Base-by-base conservation (phyloP, 2,888 invertebrate species). In the Scotopteryx bipunctaria region DNA sequence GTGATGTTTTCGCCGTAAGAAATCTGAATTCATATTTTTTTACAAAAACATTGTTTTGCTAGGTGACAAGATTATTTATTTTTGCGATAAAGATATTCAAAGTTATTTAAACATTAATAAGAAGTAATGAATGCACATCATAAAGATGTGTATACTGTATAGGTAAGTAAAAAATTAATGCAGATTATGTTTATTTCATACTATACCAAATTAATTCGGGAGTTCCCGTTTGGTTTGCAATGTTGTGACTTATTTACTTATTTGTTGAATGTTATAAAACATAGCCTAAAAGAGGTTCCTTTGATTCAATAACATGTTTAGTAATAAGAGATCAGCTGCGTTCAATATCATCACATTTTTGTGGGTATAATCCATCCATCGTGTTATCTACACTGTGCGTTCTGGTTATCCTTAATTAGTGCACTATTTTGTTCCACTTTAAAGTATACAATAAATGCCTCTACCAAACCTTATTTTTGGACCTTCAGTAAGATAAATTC, bases 401-500 rank as follows among this genome's bases (percentile, higher is more conserved):
- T 27, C 17, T 6, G 17, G 17, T 35, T 17, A 19, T 15, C 23
- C 6, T 44, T n/a, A n/a, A 17, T 32, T 38, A n/a, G 38, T 40
- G 46, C 37, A 47, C 32, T 21, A 14, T 21, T 31, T n/a, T 11
- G 33, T 25, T 15, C 9, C 25, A 40, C 16, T 9, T 25, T 33
- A 15, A 14, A 23, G 11, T 29, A 27, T 29, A 36, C 15, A 33
- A 35, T 43, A 31, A 47, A 38, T 46, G 46, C 17, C 19, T 17
- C 19, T 32, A 33, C 19, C 9, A 37, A 38, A 31, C 15, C 16
- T 31, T 38, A 16, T 8, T 36, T 46, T 42, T 52, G 52, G 52
- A 52, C 52, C 52, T 33, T 40, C 19, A 36, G 21, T 42, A 42
- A 11, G 29, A 37, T 49, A 48, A 48, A 48, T 54, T 40, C 46